Conservation (phyloP, 2,888 invertebrate species). For the Leuctra nigra region DNA sequence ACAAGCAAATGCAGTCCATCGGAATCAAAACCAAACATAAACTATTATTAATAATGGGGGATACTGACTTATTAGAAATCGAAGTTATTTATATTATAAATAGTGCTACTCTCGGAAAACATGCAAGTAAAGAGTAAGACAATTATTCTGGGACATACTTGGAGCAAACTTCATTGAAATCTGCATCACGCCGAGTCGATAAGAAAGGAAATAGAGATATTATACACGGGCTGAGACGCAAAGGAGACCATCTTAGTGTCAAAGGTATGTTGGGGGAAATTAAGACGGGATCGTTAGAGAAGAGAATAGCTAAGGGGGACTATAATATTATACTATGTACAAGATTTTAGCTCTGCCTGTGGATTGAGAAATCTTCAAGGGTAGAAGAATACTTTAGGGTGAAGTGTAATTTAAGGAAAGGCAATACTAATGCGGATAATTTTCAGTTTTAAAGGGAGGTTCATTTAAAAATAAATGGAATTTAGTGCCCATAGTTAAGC, state of each 20-base stretch:
- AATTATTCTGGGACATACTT: too few relatives aligned
- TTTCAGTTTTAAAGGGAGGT: too few relatives aligned
- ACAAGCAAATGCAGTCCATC: too few relatives aligned
- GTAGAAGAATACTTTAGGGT: background rate
- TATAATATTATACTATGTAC: conserved; percentile 1
- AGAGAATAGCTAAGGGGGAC: conserved; percentile 1
- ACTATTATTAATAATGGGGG: too few relatives aligned
- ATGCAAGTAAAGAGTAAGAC: too few relatives aligned
- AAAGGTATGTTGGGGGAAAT: conserved; percentile 13
- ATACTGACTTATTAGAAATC: too few relatives aligned
- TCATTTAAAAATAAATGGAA: conserved; percentile 7
- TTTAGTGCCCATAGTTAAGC: too few relatives aligned
- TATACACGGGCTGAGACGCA: too few relatives aligned
- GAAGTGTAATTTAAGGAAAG: background rate
- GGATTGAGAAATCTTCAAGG: background rate
- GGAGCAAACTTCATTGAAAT: too few relatives aligned
- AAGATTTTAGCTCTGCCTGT: background rate
- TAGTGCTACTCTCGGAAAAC: too few relatives aligned
- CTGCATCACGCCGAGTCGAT: background rate
- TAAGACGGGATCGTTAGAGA: conserved; percentile 8
- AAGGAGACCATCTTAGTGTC: conserved; percentile 7
- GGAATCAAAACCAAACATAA: too few relatives aligned
- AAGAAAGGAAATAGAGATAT: background rate
- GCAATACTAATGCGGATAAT: conserved; percentile 2
- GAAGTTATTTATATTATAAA: too few relatives aligned